Base-by-base conservation (phyloP, 2,113 vertebrate genomes). In the Sinocyclocheilus anshuiensis region DNA sequence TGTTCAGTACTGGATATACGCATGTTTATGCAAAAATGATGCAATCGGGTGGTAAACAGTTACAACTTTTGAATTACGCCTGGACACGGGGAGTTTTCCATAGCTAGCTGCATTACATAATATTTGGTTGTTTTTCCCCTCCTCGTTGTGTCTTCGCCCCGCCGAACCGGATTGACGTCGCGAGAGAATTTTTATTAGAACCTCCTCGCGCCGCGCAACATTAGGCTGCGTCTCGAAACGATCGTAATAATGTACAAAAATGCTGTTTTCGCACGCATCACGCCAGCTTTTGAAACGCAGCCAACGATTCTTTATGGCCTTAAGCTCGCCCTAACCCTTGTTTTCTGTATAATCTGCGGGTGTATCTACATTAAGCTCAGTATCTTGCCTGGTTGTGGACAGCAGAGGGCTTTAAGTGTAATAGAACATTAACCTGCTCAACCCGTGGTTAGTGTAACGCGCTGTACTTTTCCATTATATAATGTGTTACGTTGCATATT, bases 381-480 rank as follows among this genome's bases (percentile, higher is more conserved):
- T 26, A 24, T 84, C 63, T 13, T 63, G 29, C 4, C 10, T 74
- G 7, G 10, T 50, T 55, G 39, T 81, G 83, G 61, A 50, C 26
- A 18, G 33, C 36, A 57, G 50, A 86, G 55, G 29, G 36, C 36
- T 22, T 45, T 24, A 39, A 53, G 80, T 83, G 50, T 85, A 84
- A 79, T 55, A 67, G 79, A 71, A 29, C 84, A 57, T 77, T 50
- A 81, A 80, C 77, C 86, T 84, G 86, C 71, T 77, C 81, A 84
- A 84, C 86, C 87, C 85, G 83, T 88, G 85, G 82, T 88, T 82
- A 59, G 72, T 74, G 72, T 88, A 84, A 77, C 81, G 42, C 50
- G 57, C 85, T 63, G 89, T 90, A 88, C 87, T 90, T 90, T 90
- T 90, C 89, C 89, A 85, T 88, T 83, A 84, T 81, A 77, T 89